Base-by-base conservation (phyloP, 2,797 vertebrate species). In the Pangasius mekongensis region DNA sequence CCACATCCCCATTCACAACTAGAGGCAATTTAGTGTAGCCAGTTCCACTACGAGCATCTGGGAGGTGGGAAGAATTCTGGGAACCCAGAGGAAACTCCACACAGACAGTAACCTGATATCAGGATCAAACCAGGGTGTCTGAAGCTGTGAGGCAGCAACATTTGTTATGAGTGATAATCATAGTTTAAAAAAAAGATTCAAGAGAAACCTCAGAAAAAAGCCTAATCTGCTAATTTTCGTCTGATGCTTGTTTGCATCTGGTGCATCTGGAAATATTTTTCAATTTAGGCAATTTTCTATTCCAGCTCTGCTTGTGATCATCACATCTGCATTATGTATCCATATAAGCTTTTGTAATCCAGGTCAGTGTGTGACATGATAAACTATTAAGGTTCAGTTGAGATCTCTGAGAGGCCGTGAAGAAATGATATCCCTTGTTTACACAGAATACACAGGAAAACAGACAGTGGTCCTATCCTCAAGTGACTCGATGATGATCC, bases 261-360 rank as follows among this genome's bases (percentile, higher is more conserved):
- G 52, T 73, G 33, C 84, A 74, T 85, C 84, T 85, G 84, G 84
- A 85, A 85, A 74, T 74, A 74, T 60, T 87, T 87, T 83, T 60
- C 24, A 18, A 77, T 80, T 87, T 52, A 56, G 47, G 9, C 76
- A 33, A 81, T 56, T 81, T 67, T 49, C 43, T 77, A 14, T 39
- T 80, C 80, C 13, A 89, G 93, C 93, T 13, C 93, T 91, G 22
- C 76, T 89, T 92, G 86, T 93, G 81, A 87, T 90, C 90, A 92
- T 74, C 78, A 92, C 71, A 74, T 86, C 43, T 47, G 39, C 49
- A 36, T 56, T 73, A 13, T 39, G 11, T 58, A 77, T 22, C 84
- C 52, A 85, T 85, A 39, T 5, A 73, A 56, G 22, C 13, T 73
- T 64, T 86, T 76, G 56, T 62, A 47, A 47, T 62, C 39, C 18